Evolutionary conservation across 1,140 invertebrate genomes (phyloP).

Genomic region (Agrilus planipennis): DNA sequence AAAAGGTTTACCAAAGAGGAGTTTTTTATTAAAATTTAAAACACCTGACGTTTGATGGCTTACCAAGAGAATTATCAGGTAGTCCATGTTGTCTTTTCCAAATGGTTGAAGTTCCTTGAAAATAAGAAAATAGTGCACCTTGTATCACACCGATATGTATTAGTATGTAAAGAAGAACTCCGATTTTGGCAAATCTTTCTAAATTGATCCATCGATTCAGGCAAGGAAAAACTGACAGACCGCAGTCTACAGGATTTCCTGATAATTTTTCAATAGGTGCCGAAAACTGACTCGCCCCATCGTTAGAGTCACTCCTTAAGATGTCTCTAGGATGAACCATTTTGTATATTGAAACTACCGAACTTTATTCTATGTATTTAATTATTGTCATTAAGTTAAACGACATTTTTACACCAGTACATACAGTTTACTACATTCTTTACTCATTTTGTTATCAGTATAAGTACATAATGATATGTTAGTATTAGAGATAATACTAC

Average conservation of each 20-base stretch:
- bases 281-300: constrained; percentile 32
- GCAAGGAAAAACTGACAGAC: constrained; percentile 42
- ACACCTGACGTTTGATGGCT: not conserved
- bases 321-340: constrained; percentile 29
- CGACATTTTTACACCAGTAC: no score
- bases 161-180: constrained; percentile 40
- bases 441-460: no score
- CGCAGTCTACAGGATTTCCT: constrained; percentile 46
- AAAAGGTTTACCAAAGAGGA: constrained; percentile 9
- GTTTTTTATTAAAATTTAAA: not conserved
- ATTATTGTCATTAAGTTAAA: no score
- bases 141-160: constrained; percentile 40
- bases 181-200: constrained; percentile 43
- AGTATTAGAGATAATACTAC: no score
- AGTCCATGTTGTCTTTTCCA: constrained; percentile 25
- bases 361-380: no score
- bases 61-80: constrained; percentile 17
- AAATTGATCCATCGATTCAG: constrained; percentile 36
- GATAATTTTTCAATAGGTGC: constrained; percentile 35
- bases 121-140: constrained; percentile 42
- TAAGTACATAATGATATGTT: no score
- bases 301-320: constrained; percentile 26
- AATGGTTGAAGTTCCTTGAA: constrained; percentile 39
- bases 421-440: no score
- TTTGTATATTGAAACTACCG: no score